Conservation (phyloP, 2,797 vertebrate genomes). For the Paguma larvata region DNA sequence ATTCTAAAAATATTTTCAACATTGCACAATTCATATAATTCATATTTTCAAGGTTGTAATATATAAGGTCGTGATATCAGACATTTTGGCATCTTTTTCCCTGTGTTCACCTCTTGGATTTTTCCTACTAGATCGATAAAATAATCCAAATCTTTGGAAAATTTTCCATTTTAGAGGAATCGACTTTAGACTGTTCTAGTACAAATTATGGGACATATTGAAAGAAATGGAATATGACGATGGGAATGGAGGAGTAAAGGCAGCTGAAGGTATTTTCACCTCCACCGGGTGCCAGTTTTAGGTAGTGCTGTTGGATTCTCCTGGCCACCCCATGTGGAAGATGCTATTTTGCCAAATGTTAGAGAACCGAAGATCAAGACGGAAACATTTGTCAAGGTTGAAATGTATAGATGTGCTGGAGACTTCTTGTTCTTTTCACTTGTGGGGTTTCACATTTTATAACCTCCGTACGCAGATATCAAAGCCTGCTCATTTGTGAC, state of each 20-base stretch:
- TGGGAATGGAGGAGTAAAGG: fast-evolving
- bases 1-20: not conserved
- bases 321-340: fast-evolving
- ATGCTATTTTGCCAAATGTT: not conserved
- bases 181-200: too few species aligned
- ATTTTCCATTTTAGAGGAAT: not conserved
- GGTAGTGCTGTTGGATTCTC: not conserved
- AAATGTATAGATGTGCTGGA: fast-evolving
- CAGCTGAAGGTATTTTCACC: too few species aligned
- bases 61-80: not conserved
- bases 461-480: not conserved
- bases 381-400: fast-evolving
- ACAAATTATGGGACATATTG: not conserved
- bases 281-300: fast-evolving
- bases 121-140: not conserved
- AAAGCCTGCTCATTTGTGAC: not conserved
- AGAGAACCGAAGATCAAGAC: not conserved
- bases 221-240: fast-evolving
- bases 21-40: too few species aligned
- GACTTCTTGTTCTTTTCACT: not conserved
- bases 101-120: not conserved
- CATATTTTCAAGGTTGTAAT: not conserved
- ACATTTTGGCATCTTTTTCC: not conserved
- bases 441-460: not conserved
- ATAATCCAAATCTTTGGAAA: not conserved